Percentiles rank a stretch among this genome's conserved stretches.
phyloP scores from a whole-genome alignment of 2,888 invertebrate genomes.

The Embidobia sp. region DNA sequence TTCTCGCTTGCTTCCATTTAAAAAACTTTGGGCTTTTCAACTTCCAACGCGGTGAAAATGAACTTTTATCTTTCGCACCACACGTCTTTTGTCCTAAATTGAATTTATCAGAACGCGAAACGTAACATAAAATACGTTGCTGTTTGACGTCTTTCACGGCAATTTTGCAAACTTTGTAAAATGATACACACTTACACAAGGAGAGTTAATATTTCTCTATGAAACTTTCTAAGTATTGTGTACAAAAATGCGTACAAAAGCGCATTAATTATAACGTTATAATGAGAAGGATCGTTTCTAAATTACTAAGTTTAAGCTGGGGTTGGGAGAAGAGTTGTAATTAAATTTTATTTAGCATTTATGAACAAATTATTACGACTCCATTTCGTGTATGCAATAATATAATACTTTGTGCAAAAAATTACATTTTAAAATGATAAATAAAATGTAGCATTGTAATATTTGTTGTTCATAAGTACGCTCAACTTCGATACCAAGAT shows the following conservation, averaged over 20 bases:
- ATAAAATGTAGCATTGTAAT: too few relatives aligned
- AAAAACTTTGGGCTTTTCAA: constrained; percentile 14
- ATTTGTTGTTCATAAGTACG: too few relatives aligned
- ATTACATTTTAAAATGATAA: too few relatives aligned
- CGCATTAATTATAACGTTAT: constrained; percentile 3
- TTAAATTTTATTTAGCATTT: too few relatives aligned
- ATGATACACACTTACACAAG: constrained; percentile 14
- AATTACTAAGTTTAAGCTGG: too few relatives aligned
- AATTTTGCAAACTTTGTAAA: constrained; percentile 26
- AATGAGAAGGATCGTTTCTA: neutral
- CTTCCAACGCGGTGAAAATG: constrained; percentile 11
- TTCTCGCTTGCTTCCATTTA: too few relatives aligned
- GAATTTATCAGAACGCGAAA: constrained; percentile 24
- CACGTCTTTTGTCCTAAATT: constrained; percentile 17
- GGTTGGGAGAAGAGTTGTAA: too few relatives aligned
- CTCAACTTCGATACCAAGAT: too few relatives aligned
- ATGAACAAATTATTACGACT: too few relatives aligned
- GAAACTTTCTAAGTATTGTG: constrained; percentile 20
- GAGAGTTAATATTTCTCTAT: constrained; percentile 11
- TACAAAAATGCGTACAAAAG: neutral
- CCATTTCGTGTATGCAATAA: too few relatives aligned
- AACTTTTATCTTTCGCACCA: constrained; percentile 16
- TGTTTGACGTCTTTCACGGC: constrained; percentile 10
- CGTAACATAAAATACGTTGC: constrained; percentile 27
- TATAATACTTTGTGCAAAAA: too few relatives aligned